Conservation (phyloP, 2,888 invertebrate species). For the Liodrosophila aerea region DNA sequence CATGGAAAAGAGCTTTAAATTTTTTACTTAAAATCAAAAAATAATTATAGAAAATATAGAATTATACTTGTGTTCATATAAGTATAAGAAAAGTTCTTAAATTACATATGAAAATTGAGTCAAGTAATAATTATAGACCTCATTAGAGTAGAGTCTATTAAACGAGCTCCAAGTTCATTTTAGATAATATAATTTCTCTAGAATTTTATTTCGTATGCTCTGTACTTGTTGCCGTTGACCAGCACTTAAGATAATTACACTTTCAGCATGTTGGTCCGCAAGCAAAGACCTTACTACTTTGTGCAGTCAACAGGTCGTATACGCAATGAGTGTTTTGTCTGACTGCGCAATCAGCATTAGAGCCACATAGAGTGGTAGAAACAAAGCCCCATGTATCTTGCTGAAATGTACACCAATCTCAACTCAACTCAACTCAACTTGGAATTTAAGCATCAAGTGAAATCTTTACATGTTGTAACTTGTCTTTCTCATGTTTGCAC, state of each 20-base stretch:
- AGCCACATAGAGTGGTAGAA: too few species aligned
- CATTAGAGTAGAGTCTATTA: too few species aligned
- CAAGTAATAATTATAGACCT: too few species aligned
- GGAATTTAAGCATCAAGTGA: slow-evolving; percentile 62
- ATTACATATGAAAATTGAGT: too few species aligned
- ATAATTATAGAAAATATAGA: too few species aligned
- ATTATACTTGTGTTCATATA: too few species aligned
- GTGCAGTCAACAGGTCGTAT: slow-evolving; percentile 54
- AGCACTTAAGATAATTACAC: slow-evolving; percentile 44
- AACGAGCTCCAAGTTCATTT: too few species aligned
- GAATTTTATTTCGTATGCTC: not conserved
- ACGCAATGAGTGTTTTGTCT: slow-evolving; percentile 33
- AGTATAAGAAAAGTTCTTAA: too few species aligned
- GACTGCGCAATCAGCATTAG: slow-evolving; percentile 69
- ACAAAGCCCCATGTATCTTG: too few species aligned
- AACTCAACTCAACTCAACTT: not conserved
- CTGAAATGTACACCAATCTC: not conserved
- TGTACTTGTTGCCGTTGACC: not conserved
- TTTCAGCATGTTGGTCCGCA: slow-evolving; percentile 3
- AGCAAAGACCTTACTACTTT: slow-evolving; percentile 6
- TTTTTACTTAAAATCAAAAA: too few species aligned
- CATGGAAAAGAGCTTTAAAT: not conserved
- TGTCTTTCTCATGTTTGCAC: slow-evolving; percentile 70
- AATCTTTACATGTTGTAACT: slow-evolving; percentile 64
- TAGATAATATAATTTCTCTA: not conserved